Evolutionary conservation across 35 echinoderm and acorn worm species (phyloP).

Genomic region (Apostichopus japonicus): DNA sequence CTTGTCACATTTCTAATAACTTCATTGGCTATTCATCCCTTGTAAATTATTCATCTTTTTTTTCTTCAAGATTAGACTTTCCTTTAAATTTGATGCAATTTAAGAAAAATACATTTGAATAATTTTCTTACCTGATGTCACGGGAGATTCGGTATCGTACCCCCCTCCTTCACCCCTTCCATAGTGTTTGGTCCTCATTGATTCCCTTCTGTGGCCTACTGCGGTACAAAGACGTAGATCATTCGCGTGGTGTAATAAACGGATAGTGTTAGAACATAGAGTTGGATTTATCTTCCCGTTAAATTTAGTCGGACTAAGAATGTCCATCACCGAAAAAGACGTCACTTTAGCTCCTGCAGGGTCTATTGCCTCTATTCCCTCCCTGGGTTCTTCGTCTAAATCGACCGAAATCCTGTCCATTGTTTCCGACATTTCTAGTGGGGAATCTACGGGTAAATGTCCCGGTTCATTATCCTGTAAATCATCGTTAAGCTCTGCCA

Average conservation of each 20-base stretch:
- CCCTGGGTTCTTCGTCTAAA: neutral
- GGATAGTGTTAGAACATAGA: neutral
- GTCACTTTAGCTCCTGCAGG: neutral
- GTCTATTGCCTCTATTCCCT: too few species aligned
- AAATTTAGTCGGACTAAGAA: constrained; percentile 53
- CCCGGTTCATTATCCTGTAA: neutral
- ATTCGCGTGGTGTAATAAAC: neutral
- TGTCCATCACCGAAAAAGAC: constrained; percentile 31
- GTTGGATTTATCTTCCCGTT: constrained; percentile 14
- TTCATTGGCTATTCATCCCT: too few species aligned
- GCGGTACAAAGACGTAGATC: neutral
- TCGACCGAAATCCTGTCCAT: neutral
- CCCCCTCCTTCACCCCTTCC: neutral
- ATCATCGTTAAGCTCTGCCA: neutral
- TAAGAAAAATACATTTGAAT: neutral
- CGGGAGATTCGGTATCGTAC: neutral
- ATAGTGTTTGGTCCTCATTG: neutral
- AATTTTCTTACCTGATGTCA: neutral
- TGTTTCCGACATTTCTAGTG: neutral
- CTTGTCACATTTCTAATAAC: too few species aligned
- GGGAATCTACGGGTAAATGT: neutral
- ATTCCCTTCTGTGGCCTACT: neutral
- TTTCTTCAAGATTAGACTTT: neutral
- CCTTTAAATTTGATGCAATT: too few species aligned
- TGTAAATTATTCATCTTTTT: neutral